Conservation (phyloP, 1,140 invertebrate species). For the Steinernema khuongi region DNA sequence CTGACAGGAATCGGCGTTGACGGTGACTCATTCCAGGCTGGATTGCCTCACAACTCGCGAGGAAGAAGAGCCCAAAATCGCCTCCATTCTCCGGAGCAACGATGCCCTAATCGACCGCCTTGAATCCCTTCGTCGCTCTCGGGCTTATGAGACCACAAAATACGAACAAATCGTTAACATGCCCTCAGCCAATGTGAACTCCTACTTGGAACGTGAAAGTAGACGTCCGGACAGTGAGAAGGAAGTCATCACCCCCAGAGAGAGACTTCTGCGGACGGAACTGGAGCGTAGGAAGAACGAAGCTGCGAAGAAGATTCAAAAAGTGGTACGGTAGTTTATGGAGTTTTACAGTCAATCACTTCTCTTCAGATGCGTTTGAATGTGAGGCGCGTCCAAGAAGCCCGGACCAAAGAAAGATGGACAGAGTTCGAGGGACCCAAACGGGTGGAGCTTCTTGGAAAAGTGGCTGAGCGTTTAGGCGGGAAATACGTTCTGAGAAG, state of each 20-base stretch:
- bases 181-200: not conserved
- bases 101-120: not conserved
- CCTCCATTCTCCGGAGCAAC: not conserved
- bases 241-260: not conserved
- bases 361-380: not conserved
- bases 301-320: not conserved
- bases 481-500: not conserved
- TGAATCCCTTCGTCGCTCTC: not conserved
- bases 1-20: too few species aligned
- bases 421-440: not conserved
- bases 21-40: not conserved
- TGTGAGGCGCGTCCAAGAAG: not conserved
- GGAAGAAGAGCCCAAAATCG: not conserved
- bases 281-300: not conserved
- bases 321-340: not conserved
- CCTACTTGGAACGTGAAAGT: not conserved
- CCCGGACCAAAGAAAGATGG: not conserved
- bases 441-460: not conserved
- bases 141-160: not conserved
- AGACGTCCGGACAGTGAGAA: not conserved
- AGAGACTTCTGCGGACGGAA: not conserved
- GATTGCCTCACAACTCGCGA: not conserved
- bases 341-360: not conserved
- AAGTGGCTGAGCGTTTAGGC: not conserved
- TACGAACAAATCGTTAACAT: slow-evolving; percentile 8